Percentiles rank a stretch among this genome's conserved stretches.
phyloP scores from a whole-genome alignment of 2,797 vertebrate species.

The Hirundo rustica region DNA sequence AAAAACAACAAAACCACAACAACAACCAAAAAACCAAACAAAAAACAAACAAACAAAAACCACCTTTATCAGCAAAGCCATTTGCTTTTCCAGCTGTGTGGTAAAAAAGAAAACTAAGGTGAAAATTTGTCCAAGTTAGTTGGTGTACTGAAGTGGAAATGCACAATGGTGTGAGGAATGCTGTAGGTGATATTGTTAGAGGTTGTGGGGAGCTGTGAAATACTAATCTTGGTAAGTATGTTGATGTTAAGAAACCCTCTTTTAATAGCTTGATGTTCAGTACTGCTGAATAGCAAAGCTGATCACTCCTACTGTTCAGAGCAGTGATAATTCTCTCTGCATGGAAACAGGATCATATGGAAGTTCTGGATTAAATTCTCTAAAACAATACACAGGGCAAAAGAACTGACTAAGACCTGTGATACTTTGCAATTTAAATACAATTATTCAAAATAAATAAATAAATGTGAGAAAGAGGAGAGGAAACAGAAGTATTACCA shows the following conservation, averaged over 20 bases:
- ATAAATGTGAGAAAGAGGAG: neutral
- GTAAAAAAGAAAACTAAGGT: neutral
- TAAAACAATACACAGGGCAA: neutral
- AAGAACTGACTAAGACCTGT: neutral
- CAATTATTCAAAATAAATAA: neutral
- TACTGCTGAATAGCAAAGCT: neutral
- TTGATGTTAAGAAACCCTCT: neutral
- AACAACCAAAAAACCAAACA: no score
- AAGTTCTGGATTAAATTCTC: neutral
- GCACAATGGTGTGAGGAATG: neutral
- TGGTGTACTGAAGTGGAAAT: neutral
- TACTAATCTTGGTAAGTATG: neutral
- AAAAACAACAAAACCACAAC: no score
- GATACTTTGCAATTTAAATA: neutral
- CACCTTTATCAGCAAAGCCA: neutral
- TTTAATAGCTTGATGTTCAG: neutral
- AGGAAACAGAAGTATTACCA: neutral
- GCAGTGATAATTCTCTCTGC: neutral
- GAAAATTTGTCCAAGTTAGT: neutral
- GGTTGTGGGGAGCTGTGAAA: neutral
- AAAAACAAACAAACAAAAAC: no score
- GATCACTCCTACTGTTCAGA: neutral
- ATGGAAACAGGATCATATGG: neutral
- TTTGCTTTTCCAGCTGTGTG: neutral
- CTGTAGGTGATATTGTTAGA: fast-evolving